A percentile compares a stretch with the other conserved stretches of the same genome.
phyloP scores from a whole-genome alignment of 1,140 invertebrate species.

The Drosophila nannoptera region DNA sequence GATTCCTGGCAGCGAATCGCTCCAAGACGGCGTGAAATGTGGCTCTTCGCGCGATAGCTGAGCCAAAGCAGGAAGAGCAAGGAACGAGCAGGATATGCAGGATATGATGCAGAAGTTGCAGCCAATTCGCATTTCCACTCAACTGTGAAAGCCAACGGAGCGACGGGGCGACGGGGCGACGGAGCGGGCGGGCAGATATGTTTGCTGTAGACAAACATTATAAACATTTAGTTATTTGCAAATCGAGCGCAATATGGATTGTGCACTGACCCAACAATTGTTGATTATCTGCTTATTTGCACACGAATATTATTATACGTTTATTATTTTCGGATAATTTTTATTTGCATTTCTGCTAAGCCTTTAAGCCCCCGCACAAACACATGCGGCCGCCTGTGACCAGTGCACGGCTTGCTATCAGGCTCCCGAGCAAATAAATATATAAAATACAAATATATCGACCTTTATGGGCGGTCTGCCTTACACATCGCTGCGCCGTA shows the following conservation, averaged over 20 bases:
- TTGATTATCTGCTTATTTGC: slow-evolving; percentile 39
- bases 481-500: slow-evolving; percentile 31
- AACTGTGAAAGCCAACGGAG: slow-evolving; percentile 22
- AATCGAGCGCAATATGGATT: slow-evolving; percentile 47
- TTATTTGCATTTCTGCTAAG: slow-evolving; percentile 59
- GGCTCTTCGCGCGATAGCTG: slow-evolving; percentile 1
- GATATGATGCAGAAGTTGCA: slow-evolving; percentile 11
- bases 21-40: neutral
- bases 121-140: slow-evolving; percentile 12
- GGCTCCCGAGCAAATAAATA: slow-evolving; percentile 31
- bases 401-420: slow-evolving; percentile 9
- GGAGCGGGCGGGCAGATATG: neutral
- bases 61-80: neutral
- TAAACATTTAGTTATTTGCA: slow-evolving; percentile 44
- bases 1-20: slow-evolving; percentile 15
- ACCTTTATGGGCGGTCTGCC: slow-evolving; percentile 51
- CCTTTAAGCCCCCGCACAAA: slow-evolving; percentile 52
- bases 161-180: neutral
- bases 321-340: slow-evolving; percentile 55
- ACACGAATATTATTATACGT: slow-evolving; percentile 51
- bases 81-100: neutral
- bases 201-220: slow-evolving; percentile 18
- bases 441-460: slow-evolving; percentile 43
- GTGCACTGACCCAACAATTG: slow-evolving; percentile 60
- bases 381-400: neutral